Evolutionary conservation across 2,797 vertebrate species (phyloP).

Genomic region (Strix occidentalis): DNA sequence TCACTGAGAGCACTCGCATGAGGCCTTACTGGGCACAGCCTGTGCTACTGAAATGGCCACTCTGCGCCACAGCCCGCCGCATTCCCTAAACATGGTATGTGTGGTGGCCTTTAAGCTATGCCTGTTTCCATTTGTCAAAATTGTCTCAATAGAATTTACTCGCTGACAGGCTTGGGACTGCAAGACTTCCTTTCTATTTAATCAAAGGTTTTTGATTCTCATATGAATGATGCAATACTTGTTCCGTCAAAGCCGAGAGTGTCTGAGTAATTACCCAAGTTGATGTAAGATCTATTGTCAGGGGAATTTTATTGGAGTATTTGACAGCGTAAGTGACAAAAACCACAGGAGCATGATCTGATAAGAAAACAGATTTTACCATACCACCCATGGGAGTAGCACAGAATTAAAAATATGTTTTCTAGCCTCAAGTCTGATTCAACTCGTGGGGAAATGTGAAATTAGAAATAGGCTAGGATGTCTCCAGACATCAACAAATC

Average conservation of each 20-base stretch:
- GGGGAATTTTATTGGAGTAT: neutral
- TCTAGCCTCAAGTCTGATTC: constrained; percentile 17
- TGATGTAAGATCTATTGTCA: constrained; percentile 21
- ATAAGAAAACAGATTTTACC: constrained; percentile 46
- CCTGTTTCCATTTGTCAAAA: neutral
- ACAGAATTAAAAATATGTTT: constrained; percentile 40
- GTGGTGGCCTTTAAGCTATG: neutral
- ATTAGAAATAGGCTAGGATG: constrained; percentile 24
- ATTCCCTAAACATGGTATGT: accelerated
- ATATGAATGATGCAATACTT: constrained; percentile 9
- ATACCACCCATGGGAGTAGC: constrained; percentile 7
- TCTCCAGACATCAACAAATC: constrained; percentile 31
- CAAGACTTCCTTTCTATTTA: neutral
- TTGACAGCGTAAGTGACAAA: constrained; percentile 48
- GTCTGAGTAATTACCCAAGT: constrained; percentile 21
- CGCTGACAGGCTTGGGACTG: neutral
- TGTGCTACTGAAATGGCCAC: neutral
- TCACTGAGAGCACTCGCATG: accelerated
- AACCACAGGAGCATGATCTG: constrained; percentile 40
- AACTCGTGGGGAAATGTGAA: neutral
- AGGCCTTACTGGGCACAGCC: neutral
- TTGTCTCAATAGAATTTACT: neutral
- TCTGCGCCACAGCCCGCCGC: neutral
- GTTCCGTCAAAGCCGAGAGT: constrained; percentile 2
- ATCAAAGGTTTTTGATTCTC: neutral